Evolutionary conservation across 2,888 invertebrate genomes (phyloP), one percentile per base, ranked within the genome.

Genomic region (Pyralis farinalis): DNA sequence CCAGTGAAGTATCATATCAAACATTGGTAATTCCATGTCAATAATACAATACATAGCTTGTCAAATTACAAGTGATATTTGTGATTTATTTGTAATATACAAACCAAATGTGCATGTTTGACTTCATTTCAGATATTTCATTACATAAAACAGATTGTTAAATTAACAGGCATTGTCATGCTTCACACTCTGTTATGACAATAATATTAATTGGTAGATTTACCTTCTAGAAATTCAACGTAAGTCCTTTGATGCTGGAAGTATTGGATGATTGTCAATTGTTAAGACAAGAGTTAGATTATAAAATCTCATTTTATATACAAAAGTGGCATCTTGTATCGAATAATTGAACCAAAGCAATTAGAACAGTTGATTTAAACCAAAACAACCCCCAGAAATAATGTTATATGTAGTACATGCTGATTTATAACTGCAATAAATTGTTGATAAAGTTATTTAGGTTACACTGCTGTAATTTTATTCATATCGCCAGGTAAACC

Each of bases 251-350:
- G 33, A 43, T 38, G 43, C 36, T 43, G 34, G 37, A 21, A 37
- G 50, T 63, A 60, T 59, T 58, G 42, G 46, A 58, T 55, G 49
- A 61, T 59, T 64, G 68, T 68, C 69, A 70, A 71, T 74, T 70
- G 55, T 51, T 53, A 37, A 28, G 28, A 37, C 50, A 47, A 47
- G 55, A 58, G 51, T 63, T 62, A 62, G 57, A 63, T 50, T 54
- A 55, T 47, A 57, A 48, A 57, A 51, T 53, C 46, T 62, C 58
- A 47, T 47, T 36, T 53, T 49, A 12, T 53, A 30, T 31, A 37
- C 16, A 36, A 29, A 29, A 20, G 37, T n/a, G 30, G 33, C 48
- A 47, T 44, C 58, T 60, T 56, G 53, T 49, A 46, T 44, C 44
- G 40, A 50, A 53, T 16, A n/a, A n/a, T 44, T 43, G 45, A 62